Evolutionary conservation across 2,888 invertebrate species (phyloP).

Genomic region (Eupithecia pulchellata): DNA sequence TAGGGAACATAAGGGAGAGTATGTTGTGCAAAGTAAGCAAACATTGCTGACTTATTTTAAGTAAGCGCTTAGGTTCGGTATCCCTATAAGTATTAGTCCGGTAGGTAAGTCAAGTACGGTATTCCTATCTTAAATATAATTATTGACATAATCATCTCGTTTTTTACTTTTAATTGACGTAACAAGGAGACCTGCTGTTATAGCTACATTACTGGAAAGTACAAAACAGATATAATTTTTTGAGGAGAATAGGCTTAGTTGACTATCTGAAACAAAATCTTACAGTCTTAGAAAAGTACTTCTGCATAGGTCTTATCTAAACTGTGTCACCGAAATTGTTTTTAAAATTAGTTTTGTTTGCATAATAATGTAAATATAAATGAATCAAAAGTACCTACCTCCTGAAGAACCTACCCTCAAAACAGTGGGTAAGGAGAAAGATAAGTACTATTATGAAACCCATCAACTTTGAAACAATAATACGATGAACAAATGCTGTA

Average conservation of each 20-base stretch:
- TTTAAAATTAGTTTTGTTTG: too few species aligned
- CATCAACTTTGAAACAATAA: slow-evolving; percentile 32
- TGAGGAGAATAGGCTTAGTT: not conserved
- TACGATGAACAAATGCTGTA: slow-evolving; percentile 40
- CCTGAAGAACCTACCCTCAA: not conserved
- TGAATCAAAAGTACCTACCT: not conserved
- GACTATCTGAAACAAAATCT: not conserved
- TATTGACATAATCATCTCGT: too few species aligned
- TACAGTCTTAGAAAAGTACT: not conserved
- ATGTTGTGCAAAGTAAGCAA: not conserved
- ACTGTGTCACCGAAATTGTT: too few species aligned
- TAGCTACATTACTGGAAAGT: not conserved
- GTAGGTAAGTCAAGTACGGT: too few species aligned
- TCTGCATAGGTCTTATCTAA: too few species aligned
- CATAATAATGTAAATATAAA: too few species aligned
- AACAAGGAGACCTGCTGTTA: not conserved
- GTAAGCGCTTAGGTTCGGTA: not conserved
- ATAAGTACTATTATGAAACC: slow-evolving; percentile 19
- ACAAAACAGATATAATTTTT: not conserved
- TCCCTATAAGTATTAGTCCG: not conserved
- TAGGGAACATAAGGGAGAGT: slow-evolving; percentile 15
- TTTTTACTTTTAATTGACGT: too few species aligned
- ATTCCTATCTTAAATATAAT: too few species aligned
- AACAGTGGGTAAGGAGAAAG: not conserved
- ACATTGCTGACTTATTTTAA: not conserved